Conservation (phyloP, 2,888 invertebrate species). For the Stegophylla sp. region DNA sequence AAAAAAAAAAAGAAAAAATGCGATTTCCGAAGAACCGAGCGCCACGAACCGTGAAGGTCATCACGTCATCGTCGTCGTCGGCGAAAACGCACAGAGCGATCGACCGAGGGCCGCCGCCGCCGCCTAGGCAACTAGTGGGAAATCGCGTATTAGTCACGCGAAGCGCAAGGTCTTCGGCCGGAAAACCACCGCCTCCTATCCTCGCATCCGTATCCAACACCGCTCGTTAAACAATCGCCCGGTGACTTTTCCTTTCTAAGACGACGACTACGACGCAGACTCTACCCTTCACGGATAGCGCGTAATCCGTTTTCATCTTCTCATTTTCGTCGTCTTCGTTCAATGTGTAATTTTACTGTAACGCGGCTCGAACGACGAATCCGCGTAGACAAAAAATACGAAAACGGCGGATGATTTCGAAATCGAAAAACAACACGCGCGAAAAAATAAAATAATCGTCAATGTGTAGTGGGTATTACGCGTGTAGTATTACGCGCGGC, state of each 20-base stretch:
- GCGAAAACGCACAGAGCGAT: conserved; percentile 37
- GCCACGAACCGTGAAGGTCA: conserved; percentile 47
- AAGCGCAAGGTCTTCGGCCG: conserved; percentile 59
- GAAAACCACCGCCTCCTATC: conserved; percentile 24
- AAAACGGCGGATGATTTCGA: background rate
- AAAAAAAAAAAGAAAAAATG: background rate
- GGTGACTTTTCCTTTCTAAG: conserved; percentile 52
- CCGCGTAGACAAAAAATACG: background rate
- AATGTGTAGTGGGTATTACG: conserved; percentile 25
- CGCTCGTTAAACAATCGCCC: background rate
- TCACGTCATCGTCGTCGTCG: background rate
- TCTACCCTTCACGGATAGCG: conserved; percentile 10
- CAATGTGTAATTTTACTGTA: background rate
- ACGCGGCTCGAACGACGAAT: background rate
- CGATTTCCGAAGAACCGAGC: conserved; percentile 34
- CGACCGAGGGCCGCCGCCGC: conserved; percentile 39
- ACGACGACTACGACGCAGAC: background rate
- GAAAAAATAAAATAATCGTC: conserved; percentile 19
- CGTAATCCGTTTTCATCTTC: background rate
- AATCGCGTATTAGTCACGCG: conserved; percentile 58
- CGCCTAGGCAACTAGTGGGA: conserved; percentile 56
- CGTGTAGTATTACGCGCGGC: conserved; percentile 6
- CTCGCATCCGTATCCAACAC: background rate
- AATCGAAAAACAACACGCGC: conserved; percentile 7
- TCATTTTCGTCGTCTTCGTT: background rate